Conservation (phyloP, 1,140 invertebrate species). For the Brachionus calyciflorus region DNA sequence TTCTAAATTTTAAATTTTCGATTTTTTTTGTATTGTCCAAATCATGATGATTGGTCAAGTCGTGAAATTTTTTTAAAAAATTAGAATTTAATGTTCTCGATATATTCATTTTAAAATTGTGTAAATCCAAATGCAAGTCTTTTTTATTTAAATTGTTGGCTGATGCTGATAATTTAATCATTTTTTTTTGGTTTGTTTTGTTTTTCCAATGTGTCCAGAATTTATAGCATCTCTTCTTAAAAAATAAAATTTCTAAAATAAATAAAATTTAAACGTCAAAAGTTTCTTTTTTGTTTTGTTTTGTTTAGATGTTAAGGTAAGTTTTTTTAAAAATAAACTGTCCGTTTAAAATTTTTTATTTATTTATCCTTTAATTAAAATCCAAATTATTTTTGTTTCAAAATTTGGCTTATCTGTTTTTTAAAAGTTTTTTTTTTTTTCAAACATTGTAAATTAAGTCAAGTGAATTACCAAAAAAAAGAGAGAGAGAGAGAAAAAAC, state of each 20-base stretch:
- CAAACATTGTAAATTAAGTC: too few species aligned
- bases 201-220: neutral
- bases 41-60: neutral
- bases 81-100: slow-evolving; percentile 11
- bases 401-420: too few species aligned
- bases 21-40: neutral
- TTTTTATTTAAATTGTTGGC: slow-evolving; percentile 25
- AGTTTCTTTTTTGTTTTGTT: too few species aligned
- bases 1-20: neutral
- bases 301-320: too few species aligned
- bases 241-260: neutral
- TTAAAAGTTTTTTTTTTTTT: too few species aligned
- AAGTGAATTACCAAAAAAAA: too few species aligned
- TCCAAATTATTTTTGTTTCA: too few species aligned
- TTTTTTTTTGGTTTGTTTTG: neutral
- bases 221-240: too few species aligned
- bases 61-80: slow-evolving; percentile 35
- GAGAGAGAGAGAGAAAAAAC: too few species aligned
- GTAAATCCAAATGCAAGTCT: slow-evolving; percentile 2
- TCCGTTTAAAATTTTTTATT: too few species aligned
- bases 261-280: neutral
- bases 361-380: too few species aligned
- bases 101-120: slow-evolving; percentile 32
- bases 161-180: slow-evolving; percentile 13
- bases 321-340: too few species aligned